These are phyloP conservation scores for Apodemus sylvaticus DNA, from an alignment of 2,113 vertebrate species.

Conservation along the genomic window DNA sequence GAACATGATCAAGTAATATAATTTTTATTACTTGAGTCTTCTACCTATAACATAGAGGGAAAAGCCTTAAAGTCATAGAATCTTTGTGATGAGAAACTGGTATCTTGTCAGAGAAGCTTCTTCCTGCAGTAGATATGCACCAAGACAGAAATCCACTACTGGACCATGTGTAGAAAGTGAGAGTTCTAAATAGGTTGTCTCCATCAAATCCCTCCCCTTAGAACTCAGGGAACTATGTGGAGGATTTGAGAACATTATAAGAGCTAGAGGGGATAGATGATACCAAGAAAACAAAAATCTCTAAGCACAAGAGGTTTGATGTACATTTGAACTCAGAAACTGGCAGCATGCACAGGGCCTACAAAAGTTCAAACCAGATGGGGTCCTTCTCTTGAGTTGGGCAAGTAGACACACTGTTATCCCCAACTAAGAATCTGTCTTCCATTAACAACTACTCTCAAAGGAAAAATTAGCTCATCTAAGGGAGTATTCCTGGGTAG, in stretches of 20 bases:
- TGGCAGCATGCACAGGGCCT: not conserved
- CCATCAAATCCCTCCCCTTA: not conserved
- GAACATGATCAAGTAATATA: not conserved
- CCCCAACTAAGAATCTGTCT: not conserved
- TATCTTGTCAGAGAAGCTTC: not conserved
- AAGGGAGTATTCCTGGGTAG: not conserved
- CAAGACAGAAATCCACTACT: not conserved
- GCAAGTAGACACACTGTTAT: not conserved
- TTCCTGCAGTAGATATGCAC: not conserved
- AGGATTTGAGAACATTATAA: not conserved
- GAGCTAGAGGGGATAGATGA: not conserved
- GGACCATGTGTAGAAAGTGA: not conserved
- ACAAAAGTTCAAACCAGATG: not conserved
- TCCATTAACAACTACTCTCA: not conserved
- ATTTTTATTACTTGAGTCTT: not conserved
- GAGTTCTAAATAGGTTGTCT: not conserved
- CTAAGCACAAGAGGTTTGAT: no score
- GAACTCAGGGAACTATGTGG: not conserved
- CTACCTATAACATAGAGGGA: not conserved
- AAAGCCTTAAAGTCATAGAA: not conserved
- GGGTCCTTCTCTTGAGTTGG: not conserved
- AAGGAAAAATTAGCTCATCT: not conserved
- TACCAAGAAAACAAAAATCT: not conserved
- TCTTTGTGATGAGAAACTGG: not conserved
- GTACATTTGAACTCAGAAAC: not conserved